phyloP scores from a whole-genome alignment of 2,797 vertebrate species.

The Cyclura pinguis region DNA sequence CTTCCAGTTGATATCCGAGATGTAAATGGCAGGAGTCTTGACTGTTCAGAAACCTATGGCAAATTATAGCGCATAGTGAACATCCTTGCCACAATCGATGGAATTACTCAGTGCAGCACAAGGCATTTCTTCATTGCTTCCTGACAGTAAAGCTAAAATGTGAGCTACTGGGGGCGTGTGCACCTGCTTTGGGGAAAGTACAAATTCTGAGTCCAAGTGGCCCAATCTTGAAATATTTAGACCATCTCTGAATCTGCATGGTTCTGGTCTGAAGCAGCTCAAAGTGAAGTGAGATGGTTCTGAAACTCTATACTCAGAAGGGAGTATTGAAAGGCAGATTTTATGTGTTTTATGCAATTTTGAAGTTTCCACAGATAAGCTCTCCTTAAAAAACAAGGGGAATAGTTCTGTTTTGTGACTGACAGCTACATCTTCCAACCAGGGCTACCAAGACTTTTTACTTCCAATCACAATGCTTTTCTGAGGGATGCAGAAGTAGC shows the following conservation, averaged over 20 bases:
- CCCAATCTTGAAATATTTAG: not conserved
- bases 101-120: not conserved
- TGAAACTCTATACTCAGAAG: not conserved
- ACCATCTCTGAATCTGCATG: not conserved
- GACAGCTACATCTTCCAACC: not conserved
- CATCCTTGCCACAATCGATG: not conserved
- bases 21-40: not conserved
- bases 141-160: not conserved
- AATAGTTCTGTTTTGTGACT: not conserved
- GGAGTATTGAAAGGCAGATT: not conserved
- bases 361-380: not conserved
- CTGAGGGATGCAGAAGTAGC: not conserved
- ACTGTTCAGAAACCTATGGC: not conserved
- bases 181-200: not conserved
- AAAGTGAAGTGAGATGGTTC: not conserved
- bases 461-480: not conserved
- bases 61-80: not conserved
- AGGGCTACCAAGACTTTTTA: not conserved
- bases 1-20: not conserved
- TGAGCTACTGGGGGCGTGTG: not conserved
- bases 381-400: not conserved
- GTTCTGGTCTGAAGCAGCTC: not conserved
- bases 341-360: not conserved
- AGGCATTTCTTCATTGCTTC: not conserved
- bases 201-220: not conserved